Base-by-base conservation (phyloP, 2,888 invertebrate genomes). In the Hipparchia semele region DNA sequence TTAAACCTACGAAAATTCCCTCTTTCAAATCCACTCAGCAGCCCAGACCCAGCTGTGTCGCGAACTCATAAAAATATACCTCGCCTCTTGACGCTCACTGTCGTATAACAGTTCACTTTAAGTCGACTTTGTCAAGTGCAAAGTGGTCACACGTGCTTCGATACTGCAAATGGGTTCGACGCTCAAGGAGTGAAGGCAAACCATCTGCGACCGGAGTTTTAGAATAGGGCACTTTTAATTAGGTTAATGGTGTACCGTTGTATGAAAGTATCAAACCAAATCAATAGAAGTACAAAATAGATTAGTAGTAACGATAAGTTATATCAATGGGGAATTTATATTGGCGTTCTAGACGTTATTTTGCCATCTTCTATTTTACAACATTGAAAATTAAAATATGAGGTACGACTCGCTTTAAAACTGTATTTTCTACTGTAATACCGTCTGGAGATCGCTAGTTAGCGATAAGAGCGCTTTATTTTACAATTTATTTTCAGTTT, bases 131-230 rank as follows among this genome's bases (percentile, higher is more conserved):
- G 81, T 85, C 85, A 86, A 89, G 91, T 90, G 91, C 84, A 80
- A 90, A 91, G 86, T 85, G 87, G 85, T 81, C 83, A 84, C 92
- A 92, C 89, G 87, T 93, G 92, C 83, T 82, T 72, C 56, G 77
- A 77, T 75, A 75, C 80, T 80, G 82, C 79, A 86, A 92, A 92
- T 90, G 89, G 87, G 79, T 75, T 81, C 76, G 82, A 84, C 87
- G 87, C 87, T 90, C 91, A 88, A 89, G 86, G 82, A 84, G 80
- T 77, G 80, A 78, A 78, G 80, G 78, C 70, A 73, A 75, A 73
- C 77, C 93, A 93, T 92, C 93, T 93, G 93, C 82, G 87, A 80
- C 87, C 82, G 75, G 78, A 75, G 75, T 78, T 79, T 78, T 77
- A 77, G 80, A 79, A 80, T 80, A 77, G 83, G 82, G 79, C 82